phyloP scores from a whole-genome alignment of 2,113 vertebrate genomes.

The Cebus imitator region DNA sequence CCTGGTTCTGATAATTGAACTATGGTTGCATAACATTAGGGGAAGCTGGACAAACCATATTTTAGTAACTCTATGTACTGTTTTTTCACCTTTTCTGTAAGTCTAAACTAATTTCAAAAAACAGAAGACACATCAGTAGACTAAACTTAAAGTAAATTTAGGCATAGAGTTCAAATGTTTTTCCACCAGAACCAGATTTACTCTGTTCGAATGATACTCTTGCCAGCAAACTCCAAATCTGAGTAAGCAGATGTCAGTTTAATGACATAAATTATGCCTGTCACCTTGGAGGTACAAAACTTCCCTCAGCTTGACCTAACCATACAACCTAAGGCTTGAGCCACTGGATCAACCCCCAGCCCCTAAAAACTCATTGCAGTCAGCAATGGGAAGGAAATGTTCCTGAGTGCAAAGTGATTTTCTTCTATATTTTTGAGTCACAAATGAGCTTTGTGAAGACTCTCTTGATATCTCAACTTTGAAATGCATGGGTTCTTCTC shows the following conservation, averaged over 20 bases:
- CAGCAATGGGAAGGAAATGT: not conserved
- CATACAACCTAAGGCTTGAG: not conserved
- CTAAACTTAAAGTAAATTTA: not conserved
- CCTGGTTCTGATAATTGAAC: not conserved
- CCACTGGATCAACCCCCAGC: not conserved
- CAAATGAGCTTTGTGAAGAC: constrained; percentile 19
- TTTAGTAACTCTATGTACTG: not conserved
- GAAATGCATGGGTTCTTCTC: not conserved
- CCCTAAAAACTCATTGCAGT: not conserved
- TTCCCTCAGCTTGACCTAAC: not conserved
- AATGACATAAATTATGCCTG: constrained; percentile 34
- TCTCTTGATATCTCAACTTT: not conserved
- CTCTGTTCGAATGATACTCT: not conserved
- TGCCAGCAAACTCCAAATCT: not conserved
- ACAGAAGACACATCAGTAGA: not conserved
- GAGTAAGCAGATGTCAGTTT: constrained; percentile 14
- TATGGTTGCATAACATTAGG: not conserved
- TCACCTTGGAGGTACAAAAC: not conserved
- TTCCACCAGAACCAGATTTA: not conserved
- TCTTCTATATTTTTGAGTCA: not conserved
- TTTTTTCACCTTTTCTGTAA: constrained; percentile 9
- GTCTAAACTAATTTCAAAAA: constrained; percentile 17
- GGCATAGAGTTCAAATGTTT: not conserved
- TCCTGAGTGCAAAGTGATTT: not conserved
- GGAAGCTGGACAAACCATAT: not conserved